Percentiles rank a stretch among this genome's conserved stretches.
Evolutionary conservation across 2,888 invertebrate species (phyloP).

Genomic region (Dioctria rufipes): DNA sequence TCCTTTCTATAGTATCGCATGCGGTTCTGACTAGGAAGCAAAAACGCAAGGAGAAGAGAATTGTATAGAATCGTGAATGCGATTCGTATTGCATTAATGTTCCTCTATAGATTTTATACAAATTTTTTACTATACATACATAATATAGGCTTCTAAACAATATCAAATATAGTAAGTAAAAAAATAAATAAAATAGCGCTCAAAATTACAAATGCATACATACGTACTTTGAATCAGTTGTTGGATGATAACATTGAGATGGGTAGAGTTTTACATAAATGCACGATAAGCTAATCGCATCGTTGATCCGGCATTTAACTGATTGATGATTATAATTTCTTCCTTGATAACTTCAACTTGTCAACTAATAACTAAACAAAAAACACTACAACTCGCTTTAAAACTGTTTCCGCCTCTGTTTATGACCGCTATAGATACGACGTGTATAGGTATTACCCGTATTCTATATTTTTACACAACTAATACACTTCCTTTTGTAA

Average conservation of each 20-base stretch:
- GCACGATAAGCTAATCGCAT: constrained; percentile 33
- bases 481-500: not conserved
- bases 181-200: not conserved
- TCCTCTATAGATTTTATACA: not conserved
- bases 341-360: not conserved
- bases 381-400: not conserved
- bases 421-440: too few relatives aligned
- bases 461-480: not conserved
- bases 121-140: not conserved
- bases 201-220: not conserved
- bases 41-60: not conserved
- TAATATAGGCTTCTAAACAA: not conserved
- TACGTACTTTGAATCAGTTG: constrained; percentile 12
- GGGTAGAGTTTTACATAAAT: not conserved
- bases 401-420: not conserved
- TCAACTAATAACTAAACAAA: too few relatives aligned
- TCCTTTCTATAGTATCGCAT: too few relatives aligned
- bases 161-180: too few relatives aligned
- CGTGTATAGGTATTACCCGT: too few relatives aligned
- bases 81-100: not conserved
- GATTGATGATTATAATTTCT: not conserved
- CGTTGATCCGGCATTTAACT: not conserved
- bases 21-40: not conserved
- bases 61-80: not conserved
- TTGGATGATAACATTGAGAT: constrained; percentile 16